Conservation (phyloP, 2,888 invertebrate genomes). For the Acanthosoma haemorrhoidale region DNA sequence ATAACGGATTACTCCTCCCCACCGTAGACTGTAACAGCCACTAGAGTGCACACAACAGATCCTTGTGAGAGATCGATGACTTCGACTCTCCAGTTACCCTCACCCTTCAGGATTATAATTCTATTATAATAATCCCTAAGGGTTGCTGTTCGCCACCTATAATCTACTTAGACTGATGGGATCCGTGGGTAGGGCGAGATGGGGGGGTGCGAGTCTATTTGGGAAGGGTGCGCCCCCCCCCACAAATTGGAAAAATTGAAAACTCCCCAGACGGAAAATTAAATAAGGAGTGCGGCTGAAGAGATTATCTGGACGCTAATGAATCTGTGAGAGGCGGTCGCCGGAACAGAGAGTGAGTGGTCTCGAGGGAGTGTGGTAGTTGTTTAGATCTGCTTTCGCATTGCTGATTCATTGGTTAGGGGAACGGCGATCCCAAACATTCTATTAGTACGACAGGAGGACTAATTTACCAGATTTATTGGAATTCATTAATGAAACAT, state of each 20-base stretch:
- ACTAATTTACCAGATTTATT: too few species aligned
- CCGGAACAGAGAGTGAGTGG: too few species aligned
- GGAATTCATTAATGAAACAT: too few species aligned
- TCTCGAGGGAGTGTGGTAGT: not conserved
- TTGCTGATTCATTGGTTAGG: too few species aligned
- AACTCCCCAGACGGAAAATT: constrained; percentile 27
- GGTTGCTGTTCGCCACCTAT: constrained; percentile 4
- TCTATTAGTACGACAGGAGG: too few species aligned
- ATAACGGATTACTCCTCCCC: not conserved
- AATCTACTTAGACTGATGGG: constrained; percentile 28
- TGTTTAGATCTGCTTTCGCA: not conserved
- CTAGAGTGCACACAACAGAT: not conserved
- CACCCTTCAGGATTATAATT: constrained; percentile 18
- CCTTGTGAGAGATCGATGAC: constrained; percentile 12
- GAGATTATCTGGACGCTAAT: constrained; percentile 11
- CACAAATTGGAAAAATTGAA: constrained; percentile 29
- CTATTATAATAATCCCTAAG: constrained; percentile 26
- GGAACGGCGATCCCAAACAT: too few species aligned
- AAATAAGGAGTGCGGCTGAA: constrained; percentile 17
- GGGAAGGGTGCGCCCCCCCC: not conserved
- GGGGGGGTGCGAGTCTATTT: not conserved
- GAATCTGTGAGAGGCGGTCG: too few species aligned
- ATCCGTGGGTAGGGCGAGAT: not conserved
- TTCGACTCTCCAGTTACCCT: not conserved
- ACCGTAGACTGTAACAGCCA: not conserved